A percentile compares a stretch with the other conserved stretches of the same genome.
These are phyloP conservation scores for Anguilla megastoma DNA, from an alignment of 2,797 vertebrate species.

Conservation along the genomic window DNA sequence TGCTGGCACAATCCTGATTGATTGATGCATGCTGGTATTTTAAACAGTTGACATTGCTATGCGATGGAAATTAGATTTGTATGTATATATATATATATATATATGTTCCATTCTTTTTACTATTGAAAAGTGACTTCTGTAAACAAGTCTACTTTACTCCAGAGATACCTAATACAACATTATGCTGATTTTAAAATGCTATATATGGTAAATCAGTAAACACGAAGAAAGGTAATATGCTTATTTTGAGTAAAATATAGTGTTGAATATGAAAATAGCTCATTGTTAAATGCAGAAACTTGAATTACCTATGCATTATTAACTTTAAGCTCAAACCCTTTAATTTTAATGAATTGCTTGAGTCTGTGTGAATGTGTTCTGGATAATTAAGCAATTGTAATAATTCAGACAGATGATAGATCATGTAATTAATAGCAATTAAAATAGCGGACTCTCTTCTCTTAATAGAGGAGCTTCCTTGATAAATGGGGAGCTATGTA, in stretches of 20 bases:
- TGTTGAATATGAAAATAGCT: background rate
- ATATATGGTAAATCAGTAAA: background rate
- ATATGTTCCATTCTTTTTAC: background rate
- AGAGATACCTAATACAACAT: background rate
- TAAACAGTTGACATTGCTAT: background rate
- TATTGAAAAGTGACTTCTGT: background rate
- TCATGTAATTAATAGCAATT: slow-evolving; percentile 27
- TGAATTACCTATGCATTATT: slow-evolving; percentile 6
- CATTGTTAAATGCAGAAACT: slow-evolving; percentile 1
- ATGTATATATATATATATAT: background rate
- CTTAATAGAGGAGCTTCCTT: background rate
- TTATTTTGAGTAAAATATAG: background rate
- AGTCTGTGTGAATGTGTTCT: slow-evolving; percentile 23
- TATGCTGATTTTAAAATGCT: background rate
- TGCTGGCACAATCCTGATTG: background rate
- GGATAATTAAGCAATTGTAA: slow-evolving; percentile 26
- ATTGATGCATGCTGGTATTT: background rate
- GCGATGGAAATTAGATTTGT: background rate
- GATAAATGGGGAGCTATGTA: slow-evolving; percentile 9
- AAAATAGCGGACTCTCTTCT: slow-evolving; percentile 3
- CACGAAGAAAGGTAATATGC: too few relatives aligned
- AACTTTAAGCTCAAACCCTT: slow-evolving; percentile 17
- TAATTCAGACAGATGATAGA: slow-evolving; percentile 27
- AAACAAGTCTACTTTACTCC: background rate
- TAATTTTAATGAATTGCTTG: slow-evolving; percentile 25